Percentiles rank a stretch among this genome's conserved stretches.
Conservation (phyloP, 2,113 vertebrate genomes). For the Neotoma lepida region DNA sequence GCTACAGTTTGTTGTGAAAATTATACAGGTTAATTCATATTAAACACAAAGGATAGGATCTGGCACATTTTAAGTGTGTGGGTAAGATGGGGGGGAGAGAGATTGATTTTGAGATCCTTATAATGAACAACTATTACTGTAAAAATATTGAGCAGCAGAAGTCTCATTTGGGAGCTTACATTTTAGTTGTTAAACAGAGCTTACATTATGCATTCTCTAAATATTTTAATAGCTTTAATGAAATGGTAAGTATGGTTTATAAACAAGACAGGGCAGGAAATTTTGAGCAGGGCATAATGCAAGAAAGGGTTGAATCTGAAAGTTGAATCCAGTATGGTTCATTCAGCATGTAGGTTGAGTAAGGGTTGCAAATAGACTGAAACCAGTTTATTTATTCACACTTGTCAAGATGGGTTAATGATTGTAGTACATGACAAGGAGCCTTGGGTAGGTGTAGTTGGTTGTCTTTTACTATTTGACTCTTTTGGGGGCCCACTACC, state of each 20-base stretch:
- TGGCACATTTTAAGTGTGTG: not conserved
- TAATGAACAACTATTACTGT: not conserved
- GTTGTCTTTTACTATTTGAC: no score
- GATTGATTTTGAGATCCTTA: not conserved
- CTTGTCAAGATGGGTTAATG: not conserved
- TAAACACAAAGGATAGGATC: not conserved
- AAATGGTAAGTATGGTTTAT: not conserved
- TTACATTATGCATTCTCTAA: not conserved
- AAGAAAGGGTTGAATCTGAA: slow-evolving; percentile 8
- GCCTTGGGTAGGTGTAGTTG: not conserved
- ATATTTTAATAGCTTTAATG: not conserved
- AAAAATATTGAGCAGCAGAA: not conserved
- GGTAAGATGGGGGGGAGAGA: not conserved
- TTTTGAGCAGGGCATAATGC: not conserved
- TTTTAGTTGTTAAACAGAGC: not conserved
- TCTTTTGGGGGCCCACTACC: no score
- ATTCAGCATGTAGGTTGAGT: not conserved
- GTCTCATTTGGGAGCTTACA: not conserved
- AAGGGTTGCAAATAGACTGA: not conserved
- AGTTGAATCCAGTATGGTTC: not conserved
- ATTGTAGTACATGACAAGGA: not conserved
- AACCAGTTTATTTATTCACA: not conserved
- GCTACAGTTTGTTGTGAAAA: not conserved
- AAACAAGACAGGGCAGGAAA: not conserved
- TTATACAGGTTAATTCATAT: not conserved